Evolutionary conservation across 2,888 invertebrate species (phyloP).

Genomic region (Drosophila nr. medialis): DNA sequence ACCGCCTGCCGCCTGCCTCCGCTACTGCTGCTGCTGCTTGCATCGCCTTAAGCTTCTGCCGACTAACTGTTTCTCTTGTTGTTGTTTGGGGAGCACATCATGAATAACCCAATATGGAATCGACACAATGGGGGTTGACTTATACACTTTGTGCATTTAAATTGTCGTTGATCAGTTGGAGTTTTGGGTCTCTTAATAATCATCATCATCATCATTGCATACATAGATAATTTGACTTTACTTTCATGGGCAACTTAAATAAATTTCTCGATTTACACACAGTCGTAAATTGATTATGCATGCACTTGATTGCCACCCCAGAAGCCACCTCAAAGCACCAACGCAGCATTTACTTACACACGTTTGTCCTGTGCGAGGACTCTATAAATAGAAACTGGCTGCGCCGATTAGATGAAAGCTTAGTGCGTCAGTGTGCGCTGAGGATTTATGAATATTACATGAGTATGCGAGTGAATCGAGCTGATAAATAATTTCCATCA

Average conservation of each 20-base stretch:
- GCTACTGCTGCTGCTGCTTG: constrained; percentile 2
- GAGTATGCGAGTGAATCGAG: constrained; percentile 46
- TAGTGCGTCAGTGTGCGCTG: constrained; percentile 34
- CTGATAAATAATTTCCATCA: constrained; percentile 69
- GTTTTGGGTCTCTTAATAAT: constrained; percentile 40
- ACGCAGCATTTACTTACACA: constrained; percentile 8
- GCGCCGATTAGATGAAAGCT: constrained; percentile 55
- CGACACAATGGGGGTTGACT: constrained; percentile 18
- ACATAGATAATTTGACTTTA: constrained; percentile 57
- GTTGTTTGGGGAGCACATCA: constrained; percentile 17
- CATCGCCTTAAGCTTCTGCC: constrained; percentile 26
- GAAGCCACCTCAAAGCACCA: background rate
- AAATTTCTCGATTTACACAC: constrained; percentile 57
- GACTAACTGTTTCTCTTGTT: constrained; percentile 31
- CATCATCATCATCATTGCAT: constrained; percentile 43
- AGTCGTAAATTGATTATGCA: constrained; percentile 70
- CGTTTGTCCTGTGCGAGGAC: constrained; percentile 24
- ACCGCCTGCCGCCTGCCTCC: background rate
- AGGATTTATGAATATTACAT: constrained; percentile 72
- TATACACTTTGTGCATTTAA: constrained; percentile 58
- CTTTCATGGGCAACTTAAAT: constrained; percentile 55
- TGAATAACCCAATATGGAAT: constrained; percentile 35
- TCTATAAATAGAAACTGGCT: constrained; percentile 57
- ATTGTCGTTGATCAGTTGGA: constrained; percentile 58
- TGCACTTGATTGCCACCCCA: constrained; percentile 42